phyloP scores from a whole-genome alignment of 2,888 invertebrate genomes.

The Alentia gelatinosa region DNA sequence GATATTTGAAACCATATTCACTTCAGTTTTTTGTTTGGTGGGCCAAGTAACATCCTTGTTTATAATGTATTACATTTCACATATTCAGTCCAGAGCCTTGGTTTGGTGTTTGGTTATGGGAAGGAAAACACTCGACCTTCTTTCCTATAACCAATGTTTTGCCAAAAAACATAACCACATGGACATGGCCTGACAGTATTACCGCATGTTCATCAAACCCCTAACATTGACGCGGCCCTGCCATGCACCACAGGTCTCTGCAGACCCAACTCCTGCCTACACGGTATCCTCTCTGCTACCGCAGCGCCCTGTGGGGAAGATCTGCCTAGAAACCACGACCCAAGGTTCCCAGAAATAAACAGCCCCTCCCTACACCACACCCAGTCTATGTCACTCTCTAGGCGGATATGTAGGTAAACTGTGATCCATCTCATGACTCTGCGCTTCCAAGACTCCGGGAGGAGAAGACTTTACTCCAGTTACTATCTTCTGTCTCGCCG shows the following conservation, averaged over 20 bases:
- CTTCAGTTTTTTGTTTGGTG: no score
- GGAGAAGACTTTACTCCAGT: no score
- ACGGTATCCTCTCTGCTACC: neutral
- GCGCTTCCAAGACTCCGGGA: no score
- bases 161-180: no score
- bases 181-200: no score
- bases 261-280: neutral
- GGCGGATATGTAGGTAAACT: no score
- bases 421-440: no score
- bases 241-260: neutral
- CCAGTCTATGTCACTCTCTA: no score
- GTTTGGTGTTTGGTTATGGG: neutral
- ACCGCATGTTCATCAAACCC: neutral
- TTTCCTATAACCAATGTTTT: no score
- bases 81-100: neutral
- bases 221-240: neutral
- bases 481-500: no score
- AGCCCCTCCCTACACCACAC: neutral
- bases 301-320: neutral
- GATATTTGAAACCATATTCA: no score
- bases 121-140: no score
- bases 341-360: neutral
- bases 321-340: neutral
- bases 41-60: neutral
- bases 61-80: neutral